A percentile compares a stretch with the other conserved stretches of the same genome.
These are phyloP conservation scores for Montifringilla adamsi DNA, from an alignment of 2,113 vertebrate genomes.

Conservation along the genomic window DNA sequence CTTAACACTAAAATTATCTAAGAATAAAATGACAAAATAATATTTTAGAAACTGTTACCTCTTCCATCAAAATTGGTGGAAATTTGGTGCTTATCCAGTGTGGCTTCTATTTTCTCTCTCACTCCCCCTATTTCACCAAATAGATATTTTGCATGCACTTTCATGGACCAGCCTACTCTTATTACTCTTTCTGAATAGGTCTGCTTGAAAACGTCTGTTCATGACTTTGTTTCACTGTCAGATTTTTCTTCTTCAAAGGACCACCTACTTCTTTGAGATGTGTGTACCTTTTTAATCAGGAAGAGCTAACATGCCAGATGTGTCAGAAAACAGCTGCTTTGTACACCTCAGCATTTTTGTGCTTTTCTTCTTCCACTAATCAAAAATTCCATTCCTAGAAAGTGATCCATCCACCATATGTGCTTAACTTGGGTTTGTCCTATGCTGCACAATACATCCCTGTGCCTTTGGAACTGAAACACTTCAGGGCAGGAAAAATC, in stretches of 20 bases:
- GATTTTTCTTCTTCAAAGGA: neutral
- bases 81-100: neutral
- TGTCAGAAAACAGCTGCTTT: neutral
- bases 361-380: neutral
- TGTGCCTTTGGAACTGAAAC: neutral
- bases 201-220: neutral
- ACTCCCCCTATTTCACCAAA: neutral
- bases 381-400: neutral
- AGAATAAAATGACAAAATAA: neutral
- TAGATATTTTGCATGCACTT: neutral
- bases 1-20: neutral
- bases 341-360: neutral
- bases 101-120: neutral
- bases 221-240: neutral
- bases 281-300: neutral
- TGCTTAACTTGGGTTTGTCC: neutral
- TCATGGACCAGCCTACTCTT: neutral
- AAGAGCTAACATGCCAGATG: neutral
- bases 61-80: neutral
- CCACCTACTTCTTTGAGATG: neutral
- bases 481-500: neutral
- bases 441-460: neutral
- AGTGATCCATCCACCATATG: neutral
- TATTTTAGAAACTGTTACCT: neutral
- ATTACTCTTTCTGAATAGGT: neutral